These are phyloP conservation scores for Vanessa cardui DNA, from an alignment of 2,888 invertebrate species.

Conservation along the genomic window DNA sequence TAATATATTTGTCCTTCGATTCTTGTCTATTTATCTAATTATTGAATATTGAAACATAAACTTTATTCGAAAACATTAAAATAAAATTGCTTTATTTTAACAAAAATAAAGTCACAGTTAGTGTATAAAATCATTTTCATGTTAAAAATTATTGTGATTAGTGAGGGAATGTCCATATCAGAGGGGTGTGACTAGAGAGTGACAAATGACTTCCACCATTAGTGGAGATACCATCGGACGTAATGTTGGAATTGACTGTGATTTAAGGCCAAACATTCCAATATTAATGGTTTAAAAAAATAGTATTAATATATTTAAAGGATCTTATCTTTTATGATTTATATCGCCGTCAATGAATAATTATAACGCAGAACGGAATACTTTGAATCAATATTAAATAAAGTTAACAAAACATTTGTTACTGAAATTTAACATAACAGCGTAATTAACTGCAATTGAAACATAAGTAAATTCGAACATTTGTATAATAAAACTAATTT, in stretches of 20 bases:
- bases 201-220: conserved; percentile 66
- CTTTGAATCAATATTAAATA: too few species aligned
- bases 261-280: conserved; percentile 9
- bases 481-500: too few species aligned
- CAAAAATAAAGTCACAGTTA: background rate
- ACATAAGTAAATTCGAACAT: too few species aligned
- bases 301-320: background rate
- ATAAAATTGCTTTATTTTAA: background rate
- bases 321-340: too few species aligned
- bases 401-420: too few species aligned
- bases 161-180: conserved; percentile 8
- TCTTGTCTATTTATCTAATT: background rate
- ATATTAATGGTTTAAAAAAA: conserved; percentile 2
- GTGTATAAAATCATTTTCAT: conserved; percentile 33
- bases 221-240: conserved; percentile 57
- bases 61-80: background rate
- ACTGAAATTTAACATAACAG: too few species aligned
- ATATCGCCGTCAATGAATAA: too few species aligned
- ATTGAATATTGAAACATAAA: background rate
- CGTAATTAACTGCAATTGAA: too few species aligned
- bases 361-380: too few species aligned
- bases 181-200: conserved; percentile 54
- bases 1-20: too few species aligned
- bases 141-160: conserved; percentile 28
- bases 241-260: conserved; percentile 30